A percentile compares a stretch with the other conserved stretches of the same genome.
Conservation (phyloP, 2,888 invertebrate species). For the Acleris laterana region DNA sequence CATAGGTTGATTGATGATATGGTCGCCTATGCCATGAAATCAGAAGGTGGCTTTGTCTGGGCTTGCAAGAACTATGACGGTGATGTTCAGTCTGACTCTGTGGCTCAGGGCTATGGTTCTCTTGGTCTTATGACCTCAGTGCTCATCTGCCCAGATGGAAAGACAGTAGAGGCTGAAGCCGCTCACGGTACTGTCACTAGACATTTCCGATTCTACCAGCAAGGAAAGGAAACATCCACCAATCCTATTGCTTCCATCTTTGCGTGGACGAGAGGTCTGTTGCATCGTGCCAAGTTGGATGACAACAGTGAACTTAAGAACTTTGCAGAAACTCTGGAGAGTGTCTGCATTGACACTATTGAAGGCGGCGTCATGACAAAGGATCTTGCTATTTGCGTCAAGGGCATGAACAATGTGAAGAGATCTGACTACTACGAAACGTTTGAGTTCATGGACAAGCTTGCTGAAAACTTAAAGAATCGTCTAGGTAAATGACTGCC, state of each 20-base stretch:
- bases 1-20: constrained; percentile 99
- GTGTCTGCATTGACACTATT: constrained; percentile 97
- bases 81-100: constrained; percentile 99
- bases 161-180: constrained; percentile 98
- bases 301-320: constrained; percentile 89
- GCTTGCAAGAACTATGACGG: constrained; percentile 99
- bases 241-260: constrained; percentile 99
- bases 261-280: constrained; percentile 97
- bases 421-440: constrained; percentile 97
- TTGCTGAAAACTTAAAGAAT: constrained; percentile 94
- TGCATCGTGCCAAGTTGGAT: constrained; percentile 97
- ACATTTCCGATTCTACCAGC: constrained; percentile 94
- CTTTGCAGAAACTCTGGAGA: constrained; percentile 94
- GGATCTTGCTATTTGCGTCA: constrained; percentile 98
- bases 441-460: constrained; percentile 97
- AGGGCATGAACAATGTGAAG: constrained; percentile 92
- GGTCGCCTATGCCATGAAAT: constrained; percentile 99
- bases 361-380: constrained; percentile 98
- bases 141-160: constrained; percentile 97
- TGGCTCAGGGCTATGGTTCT: constrained; percentile 98
- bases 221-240: constrained; percentile 99
- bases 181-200: constrained; percentile 99
- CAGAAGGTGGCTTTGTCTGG: constrained; percentile 99
- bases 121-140: constrained; percentile 99
- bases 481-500: constrained; percentile 84